Percentiles rank a stretch among this genome's conserved stretches.
phyloP scores from a whole-genome alignment of 2,888 invertebrate genomes.

The Myathropa florea region DNA sequence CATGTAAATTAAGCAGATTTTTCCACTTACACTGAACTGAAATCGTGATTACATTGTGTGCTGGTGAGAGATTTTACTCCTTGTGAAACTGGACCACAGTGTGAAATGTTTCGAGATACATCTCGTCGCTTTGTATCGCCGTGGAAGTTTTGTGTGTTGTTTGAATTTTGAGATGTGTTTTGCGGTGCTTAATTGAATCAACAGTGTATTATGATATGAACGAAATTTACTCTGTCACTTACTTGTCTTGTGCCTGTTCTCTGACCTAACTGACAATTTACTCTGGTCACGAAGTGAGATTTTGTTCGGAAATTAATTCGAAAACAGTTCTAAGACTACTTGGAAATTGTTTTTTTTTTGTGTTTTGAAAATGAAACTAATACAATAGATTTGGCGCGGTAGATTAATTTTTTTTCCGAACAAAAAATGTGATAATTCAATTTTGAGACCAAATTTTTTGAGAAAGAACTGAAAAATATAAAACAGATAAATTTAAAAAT shows the following conservation, averaged over 20 bases:
- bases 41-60: not conserved
- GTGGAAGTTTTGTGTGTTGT: not conserved
- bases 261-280: not conserved
- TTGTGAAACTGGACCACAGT: not conserved
- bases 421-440: not conserved
- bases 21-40: conserved; percentile 22
- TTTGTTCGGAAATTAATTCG: not conserved
- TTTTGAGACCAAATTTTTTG: not conserved
- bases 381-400: not conserved
- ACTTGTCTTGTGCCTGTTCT: not conserved
- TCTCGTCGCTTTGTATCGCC: not conserved
- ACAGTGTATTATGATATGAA: conserved; percentile 27
- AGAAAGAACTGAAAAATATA: not conserved
- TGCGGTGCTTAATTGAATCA: conserved; percentile 41
- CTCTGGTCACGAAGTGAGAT: not conserved
- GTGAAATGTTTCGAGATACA: not conserved
- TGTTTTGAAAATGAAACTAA: not conserved
- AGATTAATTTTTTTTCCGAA: not conserved
- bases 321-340: not conserved
- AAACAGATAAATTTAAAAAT: not conserved
- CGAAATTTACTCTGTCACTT: not conserved
- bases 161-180: not conserved
- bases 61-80: not conserved
- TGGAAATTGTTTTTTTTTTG: not conserved
- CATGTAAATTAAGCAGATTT: conserved; percentile 32